Base-by-base conservation (phyloP, 2,797 vertebrate genomes). In the Platalea minor region DNA sequence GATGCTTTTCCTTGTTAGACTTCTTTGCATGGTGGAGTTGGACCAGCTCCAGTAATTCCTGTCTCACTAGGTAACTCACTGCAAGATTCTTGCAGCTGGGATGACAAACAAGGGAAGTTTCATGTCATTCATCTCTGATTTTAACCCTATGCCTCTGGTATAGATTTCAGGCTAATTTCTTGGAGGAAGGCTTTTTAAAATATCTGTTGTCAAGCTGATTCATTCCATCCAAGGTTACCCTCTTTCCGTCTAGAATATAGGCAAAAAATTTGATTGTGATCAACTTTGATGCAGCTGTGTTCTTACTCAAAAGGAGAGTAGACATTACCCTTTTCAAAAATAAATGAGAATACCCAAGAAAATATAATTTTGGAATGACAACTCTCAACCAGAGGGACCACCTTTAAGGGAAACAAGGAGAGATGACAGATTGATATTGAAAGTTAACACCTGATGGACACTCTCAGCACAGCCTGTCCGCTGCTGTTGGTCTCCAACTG, bases 141-240 rank as follows among this genome's bases (percentile, higher is more conserved):
- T 91, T 78, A 89, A 69, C 31, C 9, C 39, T 59, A 15, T 75
- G 14, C 24, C 39, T 89, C 10, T 23, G 9, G 46, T 19, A 5
- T 56, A 33, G 57, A 53, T 88, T 95, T 94, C 74, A 93, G 56
- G 57, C 17, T 79, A 46, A 78, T 94, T 95, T 84, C 72, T 61
- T 85, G 18, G 76, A 91, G 51, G 41, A 93, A 78, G 7, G 41
- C 2, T 37, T 89, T 95, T 81, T 33, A 31, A 84, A 89, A 93
- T 83, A 68, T 24, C 72, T 89, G 12, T 90, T 92, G 20, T 74
- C 46, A 82, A 96, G 45, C 61, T 85, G 45, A 70, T 33, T 28
- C 51, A 81, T 94, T 80, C 17, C 6, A 19, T 65, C 26, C 41
- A 89, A 56, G 20, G 12, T 78, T 94, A 60, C 56, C 35, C 5